These are phyloP conservation scores for Hymenopus coronatus DNA, from an alignment of 2,888 invertebrate species.

Conservation along the genomic window DNA sequence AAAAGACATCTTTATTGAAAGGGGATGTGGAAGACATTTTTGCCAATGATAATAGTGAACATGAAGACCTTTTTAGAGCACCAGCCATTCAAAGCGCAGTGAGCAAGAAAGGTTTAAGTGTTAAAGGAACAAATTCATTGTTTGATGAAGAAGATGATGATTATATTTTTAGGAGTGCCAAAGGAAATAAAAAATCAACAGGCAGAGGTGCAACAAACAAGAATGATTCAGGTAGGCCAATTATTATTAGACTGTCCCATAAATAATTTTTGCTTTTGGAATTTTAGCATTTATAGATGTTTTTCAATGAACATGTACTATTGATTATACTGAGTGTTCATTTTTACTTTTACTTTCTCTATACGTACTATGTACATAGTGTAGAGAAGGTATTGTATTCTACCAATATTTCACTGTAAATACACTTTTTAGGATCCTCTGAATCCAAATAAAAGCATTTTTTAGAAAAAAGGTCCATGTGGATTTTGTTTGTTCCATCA, in stretches of 20 bases:
- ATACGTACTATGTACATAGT: too few species aligned
- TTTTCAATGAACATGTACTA: too few species aligned
- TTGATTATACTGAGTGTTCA: too few species aligned
- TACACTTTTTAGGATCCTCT: too few species aligned
- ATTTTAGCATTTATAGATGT: neutral
- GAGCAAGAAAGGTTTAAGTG: slow-evolving; percentile 35
- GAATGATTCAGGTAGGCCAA: neutral
- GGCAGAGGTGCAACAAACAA: neutral
- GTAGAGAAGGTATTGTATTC: too few species aligned
- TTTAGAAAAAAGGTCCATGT: too few species aligned
- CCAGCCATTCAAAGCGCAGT: neutral
- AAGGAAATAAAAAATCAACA: neutral
- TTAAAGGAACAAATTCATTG: slow-evolving; percentile 42
- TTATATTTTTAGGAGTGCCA: slow-evolving; percentile 42
- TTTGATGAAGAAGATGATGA: slow-evolving; percentile 48
- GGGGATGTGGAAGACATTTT: slow-evolving; percentile 35
- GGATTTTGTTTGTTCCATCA: too few species aligned
- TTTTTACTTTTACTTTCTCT: too few species aligned
- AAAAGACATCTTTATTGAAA: neutral
- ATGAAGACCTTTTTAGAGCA: slow-evolving; percentile 46
- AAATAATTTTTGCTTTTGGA: neutral
- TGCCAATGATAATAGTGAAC: slow-evolving; percentile 46
- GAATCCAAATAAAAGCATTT: too few species aligned
- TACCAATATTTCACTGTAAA: too few species aligned
- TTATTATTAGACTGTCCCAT: neutral